phyloP scores from a whole-genome alignment of 1,140 invertebrate genomes.

The Drosophila santomea region DNA sequence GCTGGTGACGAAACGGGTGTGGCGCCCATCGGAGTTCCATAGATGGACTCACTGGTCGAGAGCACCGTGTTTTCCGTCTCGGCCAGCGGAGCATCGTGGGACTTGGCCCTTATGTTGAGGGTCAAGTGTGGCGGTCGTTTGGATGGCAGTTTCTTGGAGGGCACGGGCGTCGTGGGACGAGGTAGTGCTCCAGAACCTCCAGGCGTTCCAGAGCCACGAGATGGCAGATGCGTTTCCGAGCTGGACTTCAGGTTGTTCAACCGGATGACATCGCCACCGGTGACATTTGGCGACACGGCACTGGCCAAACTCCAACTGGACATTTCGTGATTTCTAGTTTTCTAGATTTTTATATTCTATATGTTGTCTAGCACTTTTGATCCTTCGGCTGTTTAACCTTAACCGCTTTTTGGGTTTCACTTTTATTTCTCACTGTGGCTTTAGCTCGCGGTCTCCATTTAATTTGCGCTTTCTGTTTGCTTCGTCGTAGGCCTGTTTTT shows the following conservation, averaged over 20 bases:
- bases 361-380: slow-evolving; percentile 24
- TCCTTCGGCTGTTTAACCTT: slow-evolving; percentile 17
- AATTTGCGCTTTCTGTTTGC: slow-evolving; percentile 30
- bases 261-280: slow-evolving; percentile 57
- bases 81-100: slow-evolving; percentile 45
- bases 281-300: slow-evolving; percentile 62
- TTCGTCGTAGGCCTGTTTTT: slow-evolving; percentile 41
- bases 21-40: slow-evolving; percentile 52
- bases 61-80: slow-evolving; percentile 55
- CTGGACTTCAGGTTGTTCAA: slow-evolving; percentile 52
- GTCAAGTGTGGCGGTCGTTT: slow-evolving; percentile 65
- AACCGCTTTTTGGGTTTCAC: slow-evolving; percentile 12
- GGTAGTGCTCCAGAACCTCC: slow-evolving; percentile 21
- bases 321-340: slow-evolving; percentile 34
- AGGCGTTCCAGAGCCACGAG: slow-evolving; percentile 4
- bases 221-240: slow-evolving; percentile 52
- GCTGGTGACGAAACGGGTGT: slow-evolving; percentile 34
- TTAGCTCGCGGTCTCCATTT: slow-evolving; percentile 19
- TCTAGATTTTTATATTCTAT: background rate
- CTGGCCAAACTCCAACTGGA: slow-evolving; percentile 75
- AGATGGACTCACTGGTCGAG: slow-evolving; percentile 50
- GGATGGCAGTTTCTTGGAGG: slow-evolving; percentile 50
- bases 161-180: slow-evolving; percentile 69
- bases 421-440: slow-evolving; percentile 4
- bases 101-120: slow-evolving; percentile 28